A percentile compares a stretch with the other conserved stretches of the same genome.
phyloP scores from a whole-genome alignment of 2,797 vertebrate species.

The Vespertilio murinus region DNA sequence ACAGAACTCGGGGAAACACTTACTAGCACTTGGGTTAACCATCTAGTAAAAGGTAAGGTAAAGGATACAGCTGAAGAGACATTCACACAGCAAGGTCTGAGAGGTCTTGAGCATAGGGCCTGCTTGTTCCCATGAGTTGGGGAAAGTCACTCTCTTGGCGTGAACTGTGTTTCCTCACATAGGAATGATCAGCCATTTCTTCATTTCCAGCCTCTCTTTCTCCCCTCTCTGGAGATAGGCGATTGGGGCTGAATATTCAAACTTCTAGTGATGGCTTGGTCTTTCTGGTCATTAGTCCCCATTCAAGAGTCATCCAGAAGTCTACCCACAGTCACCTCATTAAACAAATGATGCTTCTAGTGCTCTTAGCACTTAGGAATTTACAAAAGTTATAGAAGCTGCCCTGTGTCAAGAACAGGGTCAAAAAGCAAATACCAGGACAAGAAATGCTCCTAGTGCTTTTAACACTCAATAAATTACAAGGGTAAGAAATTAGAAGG shows the following conservation, averaged over 20 bases:
- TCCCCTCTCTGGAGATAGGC: background rate
- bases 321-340: background rate
- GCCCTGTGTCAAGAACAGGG: background rate
- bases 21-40: background rate
- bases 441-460: background rate
- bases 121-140: background rate
- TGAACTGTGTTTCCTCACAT: background rate
- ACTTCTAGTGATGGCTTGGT: background rate
- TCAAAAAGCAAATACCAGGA: background rate
- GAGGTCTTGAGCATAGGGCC: background rate
- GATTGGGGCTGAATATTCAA: background rate
- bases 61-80: background rate
- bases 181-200: background rate
- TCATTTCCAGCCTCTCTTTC: background rate
- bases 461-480: background rate
- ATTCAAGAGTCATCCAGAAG: background rate
- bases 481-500: background rate
- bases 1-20: background rate
- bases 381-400: background rate
- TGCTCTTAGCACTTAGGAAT: background rate
- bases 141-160: accelerated
- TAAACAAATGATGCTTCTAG: background rate
- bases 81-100: background rate
- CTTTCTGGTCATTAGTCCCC: background rate
- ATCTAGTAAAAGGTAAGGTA: background rate